Evolutionary conservation across 2,113 vertebrate species (phyloP).

Genomic region (Vidua chalybeata): DNA sequence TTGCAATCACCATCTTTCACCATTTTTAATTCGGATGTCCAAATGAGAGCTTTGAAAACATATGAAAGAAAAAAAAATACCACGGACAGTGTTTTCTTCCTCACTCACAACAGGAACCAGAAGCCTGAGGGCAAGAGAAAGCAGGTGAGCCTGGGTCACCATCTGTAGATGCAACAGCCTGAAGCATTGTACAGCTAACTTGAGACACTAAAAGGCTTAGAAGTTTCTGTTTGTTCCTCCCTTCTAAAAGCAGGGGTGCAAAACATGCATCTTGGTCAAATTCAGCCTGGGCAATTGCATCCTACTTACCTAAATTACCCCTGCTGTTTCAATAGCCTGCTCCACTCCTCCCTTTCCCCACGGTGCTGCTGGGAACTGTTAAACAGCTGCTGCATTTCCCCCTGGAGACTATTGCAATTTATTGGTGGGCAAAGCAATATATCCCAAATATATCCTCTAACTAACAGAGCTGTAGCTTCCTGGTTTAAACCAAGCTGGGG

Average conservation of each 20-base stretch:
- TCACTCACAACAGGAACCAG: background rate
- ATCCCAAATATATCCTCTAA: background rate
- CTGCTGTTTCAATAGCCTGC: background rate
- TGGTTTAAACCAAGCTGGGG: background rate
- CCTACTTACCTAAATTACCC: background rate
- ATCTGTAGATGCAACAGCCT: background rate
- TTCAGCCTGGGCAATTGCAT: background rate
- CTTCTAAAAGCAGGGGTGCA: background rate
- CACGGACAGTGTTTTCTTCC: background rate
- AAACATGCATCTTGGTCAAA: background rate
- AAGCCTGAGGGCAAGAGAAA: background rate
- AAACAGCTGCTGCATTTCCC: constrained; percentile 23
- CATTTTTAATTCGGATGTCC: background rate
- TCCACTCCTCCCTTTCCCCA: background rate
- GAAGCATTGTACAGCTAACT: background rate
- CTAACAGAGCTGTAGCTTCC: background rate
- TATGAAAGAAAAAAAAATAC: background rate
- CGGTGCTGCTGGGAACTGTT: background rate
- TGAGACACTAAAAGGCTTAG: background rate
- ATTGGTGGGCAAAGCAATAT: background rate
- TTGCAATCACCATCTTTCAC: background rate
- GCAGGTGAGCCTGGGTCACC: background rate
- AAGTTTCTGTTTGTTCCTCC: background rate
- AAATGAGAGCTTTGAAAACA: background rate
- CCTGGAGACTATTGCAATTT: background rate